Conservation (phyloP, 2,888 invertebrate genomes). For the Cyclophora punctaria region DNA sequence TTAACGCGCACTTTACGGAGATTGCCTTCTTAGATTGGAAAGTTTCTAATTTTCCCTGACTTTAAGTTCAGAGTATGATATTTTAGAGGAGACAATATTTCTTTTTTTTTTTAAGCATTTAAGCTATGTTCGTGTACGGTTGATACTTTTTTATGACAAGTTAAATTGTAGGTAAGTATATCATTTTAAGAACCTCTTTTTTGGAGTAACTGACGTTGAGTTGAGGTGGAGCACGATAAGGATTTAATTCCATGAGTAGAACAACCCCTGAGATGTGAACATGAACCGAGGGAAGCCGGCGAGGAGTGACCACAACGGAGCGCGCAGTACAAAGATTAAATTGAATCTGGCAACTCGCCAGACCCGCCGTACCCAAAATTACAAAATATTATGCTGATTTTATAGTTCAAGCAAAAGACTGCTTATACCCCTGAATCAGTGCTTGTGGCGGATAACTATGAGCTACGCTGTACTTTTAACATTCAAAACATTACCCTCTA, state of each 20-base stretch:
- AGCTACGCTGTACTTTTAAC: no score
- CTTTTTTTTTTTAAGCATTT: background rate
- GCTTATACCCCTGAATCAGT: no score
- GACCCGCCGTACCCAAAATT: slow-evolving; percentile 45
- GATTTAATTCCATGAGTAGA: slow-evolving; percentile 41
- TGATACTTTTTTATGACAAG: background rate
- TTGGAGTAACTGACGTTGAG: slow-evolving; percentile 11
- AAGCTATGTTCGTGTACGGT: background rate
- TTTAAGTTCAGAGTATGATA: background rate
- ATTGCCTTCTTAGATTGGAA: slow-evolving; percentile 1
- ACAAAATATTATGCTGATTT: slow-evolving; percentile 64
- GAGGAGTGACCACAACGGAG: slow-evolving; percentile 57
- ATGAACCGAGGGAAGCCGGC: slow-evolving; percentile 32
- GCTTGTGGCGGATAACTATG: no score
- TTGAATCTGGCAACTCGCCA: slow-evolving; percentile 59
- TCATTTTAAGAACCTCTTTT: background rate
- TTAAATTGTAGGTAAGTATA: background rate
- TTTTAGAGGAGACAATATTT: background rate
- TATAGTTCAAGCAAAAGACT: slow-evolving; percentile 30
- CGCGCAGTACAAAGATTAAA: slow-evolving; percentile 62
- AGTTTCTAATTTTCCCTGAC: background rate
- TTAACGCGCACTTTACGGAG: slow-evolving; percentile 45
- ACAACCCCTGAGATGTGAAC: slow-evolving; percentile 30
- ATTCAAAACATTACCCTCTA: no score
- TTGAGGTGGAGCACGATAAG: slow-evolving; percentile 28